A percentile compares a stretch with the other conserved stretches of the same genome.
Conservation (phyloP, 2,888 invertebrate genomes). For the Elegia similella region DNA sequence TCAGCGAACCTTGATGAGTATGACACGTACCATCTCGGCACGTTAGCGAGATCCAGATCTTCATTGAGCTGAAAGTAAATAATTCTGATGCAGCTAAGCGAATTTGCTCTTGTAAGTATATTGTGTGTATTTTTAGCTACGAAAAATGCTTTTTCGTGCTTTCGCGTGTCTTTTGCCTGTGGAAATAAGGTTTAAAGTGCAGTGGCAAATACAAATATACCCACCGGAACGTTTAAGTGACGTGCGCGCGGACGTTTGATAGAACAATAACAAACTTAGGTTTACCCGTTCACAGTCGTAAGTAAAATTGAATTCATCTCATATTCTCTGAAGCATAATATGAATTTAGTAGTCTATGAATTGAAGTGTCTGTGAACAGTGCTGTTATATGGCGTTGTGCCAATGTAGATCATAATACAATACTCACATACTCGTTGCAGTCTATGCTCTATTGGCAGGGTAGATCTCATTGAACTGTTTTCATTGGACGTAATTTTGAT, state of each 20-base stretch:
- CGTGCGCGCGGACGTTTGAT: background rate
- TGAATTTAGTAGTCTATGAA: background rate
- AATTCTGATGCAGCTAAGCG: no score
- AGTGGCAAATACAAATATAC: background rate
- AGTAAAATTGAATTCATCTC: no score
- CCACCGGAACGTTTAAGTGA: conserved; percentile 6
- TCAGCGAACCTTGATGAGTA: background rate
- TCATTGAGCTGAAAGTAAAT: no score
- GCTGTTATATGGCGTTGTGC: background rate
- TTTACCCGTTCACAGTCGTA: no score
- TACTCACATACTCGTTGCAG: background rate
- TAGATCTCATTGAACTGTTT: no score
- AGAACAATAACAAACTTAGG: background rate
- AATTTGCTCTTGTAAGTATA: background rate
- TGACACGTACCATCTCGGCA: background rate
- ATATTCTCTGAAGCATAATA: background rate
- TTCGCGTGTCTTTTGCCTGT: conserved; percentile 8
- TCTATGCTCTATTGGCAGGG: no score
- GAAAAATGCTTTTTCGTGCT: background rate
- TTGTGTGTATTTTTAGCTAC: background rate
- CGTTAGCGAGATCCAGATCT: no score
- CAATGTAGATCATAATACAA: background rate
- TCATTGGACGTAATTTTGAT: no score
- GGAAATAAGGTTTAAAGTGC: conserved; percentile 1
- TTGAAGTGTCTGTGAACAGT: background rate